A percentile compares a stretch with the other conserved stretches of the same genome.
These are phyloP conservation scores for Dunckerocampus dactyliophorus DNA, from an alignment of 2,113 vertebrate species.

Conservation along the genomic window DNA sequence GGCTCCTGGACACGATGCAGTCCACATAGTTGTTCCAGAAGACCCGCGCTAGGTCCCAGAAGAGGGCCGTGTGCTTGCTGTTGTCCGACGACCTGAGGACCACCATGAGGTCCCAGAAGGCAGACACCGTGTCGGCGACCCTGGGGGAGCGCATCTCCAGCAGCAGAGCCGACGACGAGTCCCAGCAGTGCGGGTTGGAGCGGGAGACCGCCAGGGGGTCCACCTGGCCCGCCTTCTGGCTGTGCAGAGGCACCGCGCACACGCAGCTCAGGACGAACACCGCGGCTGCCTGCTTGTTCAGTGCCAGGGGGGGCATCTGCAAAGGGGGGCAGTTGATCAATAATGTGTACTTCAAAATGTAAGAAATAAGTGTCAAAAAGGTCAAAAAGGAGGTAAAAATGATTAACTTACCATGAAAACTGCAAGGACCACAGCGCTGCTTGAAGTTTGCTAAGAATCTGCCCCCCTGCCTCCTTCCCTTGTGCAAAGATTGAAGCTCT, in stretches of 20 bases:
- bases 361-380: no score
- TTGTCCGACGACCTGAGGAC: constrained; percentile 87
- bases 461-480: no score
- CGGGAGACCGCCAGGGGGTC: constrained; percentile 77
- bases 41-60: constrained; percentile 92
- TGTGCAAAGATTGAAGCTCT: no score
- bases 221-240: constrained; percentile 72
- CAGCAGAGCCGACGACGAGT: constrained; percentile 82
- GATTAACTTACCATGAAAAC: no score
- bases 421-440: no score
- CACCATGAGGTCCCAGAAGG: constrained; percentile 93
- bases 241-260: constrained; percentile 55
- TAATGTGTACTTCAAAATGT: no score
- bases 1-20: constrained; percentile 87
- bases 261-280: constrained; percentile 76
- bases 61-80: constrained; percentile 82
- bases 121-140: constrained; percentile 85
- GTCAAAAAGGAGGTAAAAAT: no score
- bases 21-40: constrained; percentile 96
- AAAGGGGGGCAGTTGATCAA: constrained; percentile 4
- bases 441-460: no score
- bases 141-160: constrained; percentile 85
- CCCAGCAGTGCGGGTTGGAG: constrained; percentile 88
- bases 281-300: constrained; percentile 61
- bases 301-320: constrained; percentile 63